phyloP scores from a whole-genome alignment of 2,888 invertebrate species.

The Diarsia rubi region DNA sequence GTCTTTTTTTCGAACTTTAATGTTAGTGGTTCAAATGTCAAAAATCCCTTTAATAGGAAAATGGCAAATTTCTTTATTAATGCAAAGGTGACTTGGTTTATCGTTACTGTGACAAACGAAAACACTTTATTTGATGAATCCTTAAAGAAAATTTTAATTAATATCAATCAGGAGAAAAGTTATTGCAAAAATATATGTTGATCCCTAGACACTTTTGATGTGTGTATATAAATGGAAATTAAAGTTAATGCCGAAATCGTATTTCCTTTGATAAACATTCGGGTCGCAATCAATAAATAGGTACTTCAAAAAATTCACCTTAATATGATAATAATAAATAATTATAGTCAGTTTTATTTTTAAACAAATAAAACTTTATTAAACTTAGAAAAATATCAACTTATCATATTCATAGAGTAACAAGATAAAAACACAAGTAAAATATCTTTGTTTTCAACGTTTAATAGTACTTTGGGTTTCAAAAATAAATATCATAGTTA shows the following conservation, averaged over 20 bases:
- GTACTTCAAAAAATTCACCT: background rate
- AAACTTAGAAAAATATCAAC: slow-evolving; percentile 2
- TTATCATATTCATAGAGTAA: background rate
- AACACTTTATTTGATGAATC: too few relatives aligned
- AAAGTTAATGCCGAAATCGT: background rate
- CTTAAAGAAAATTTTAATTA: too few relatives aligned
- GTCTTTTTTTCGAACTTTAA: too few relatives aligned
- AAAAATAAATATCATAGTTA: slow-evolving; percentile 84
- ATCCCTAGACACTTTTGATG: too few relatives aligned
- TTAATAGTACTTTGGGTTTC: slow-evolving; percentile 80
- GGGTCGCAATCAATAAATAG: background rate
- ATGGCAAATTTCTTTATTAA: too few relatives aligned
- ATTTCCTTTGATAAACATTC: background rate
- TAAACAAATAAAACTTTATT: slow-evolving; percentile 18
- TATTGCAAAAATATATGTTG: too few relatives aligned
- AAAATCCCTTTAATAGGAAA: too few relatives aligned
- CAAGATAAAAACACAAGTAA: slow-evolving; percentile 1
- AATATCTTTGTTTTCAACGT: slow-evolving; percentile 73
- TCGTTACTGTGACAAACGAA: too few relatives aligned
- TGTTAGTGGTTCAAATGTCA: too few relatives aligned
- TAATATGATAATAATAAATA: background rate
- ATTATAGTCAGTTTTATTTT: slow-evolving; percentile 6
- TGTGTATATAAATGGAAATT: too few relatives aligned
- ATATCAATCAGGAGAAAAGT: too few relatives aligned
- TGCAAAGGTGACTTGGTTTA: too few relatives aligned